phyloP scores from a whole-genome alignment of 2,888 invertebrate genomes.

The Acronicta aceris region DNA sequence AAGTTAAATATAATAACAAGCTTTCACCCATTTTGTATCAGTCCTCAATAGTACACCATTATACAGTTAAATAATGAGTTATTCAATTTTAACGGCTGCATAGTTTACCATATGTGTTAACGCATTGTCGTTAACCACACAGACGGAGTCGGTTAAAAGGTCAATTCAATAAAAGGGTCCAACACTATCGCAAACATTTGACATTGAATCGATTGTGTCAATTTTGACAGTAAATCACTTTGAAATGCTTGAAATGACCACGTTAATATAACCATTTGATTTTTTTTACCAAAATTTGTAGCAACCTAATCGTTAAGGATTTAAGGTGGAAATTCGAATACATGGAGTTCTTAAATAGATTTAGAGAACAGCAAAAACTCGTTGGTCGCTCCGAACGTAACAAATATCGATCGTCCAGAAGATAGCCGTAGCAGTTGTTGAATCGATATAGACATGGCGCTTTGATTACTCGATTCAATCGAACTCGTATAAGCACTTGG shows the following conservation, averaged over 20 bases:
- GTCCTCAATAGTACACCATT: slow-evolving; percentile 48
- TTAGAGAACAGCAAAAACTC: slow-evolving; percentile 62
- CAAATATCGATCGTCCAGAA: slow-evolving; percentile 84
- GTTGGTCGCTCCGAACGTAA: slow-evolving; percentile 79
- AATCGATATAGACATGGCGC: slow-evolving; percentile 86
- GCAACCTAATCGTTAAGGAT: slow-evolving; percentile 26
- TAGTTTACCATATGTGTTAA: slow-evolving; percentile 69
- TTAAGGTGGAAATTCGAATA: slow-evolving; percentile 60
- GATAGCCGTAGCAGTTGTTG: slow-evolving; percentile 84
- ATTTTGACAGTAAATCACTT: slow-evolving; percentile 86
- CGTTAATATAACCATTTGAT: slow-evolving; percentile 11
- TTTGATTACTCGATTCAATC: slow-evolving; percentile 87
- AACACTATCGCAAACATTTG: slow-evolving; percentile 81
- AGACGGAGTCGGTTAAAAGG: slow-evolving; percentile 67
- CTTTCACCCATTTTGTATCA: slow-evolving; percentile 32
- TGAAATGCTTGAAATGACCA: slow-evolving; percentile 69
- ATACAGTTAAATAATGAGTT: slow-evolving; percentile 51
- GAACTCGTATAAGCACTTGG: slow-evolving; percentile 76
- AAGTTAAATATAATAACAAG: slow-evolving; percentile 10
- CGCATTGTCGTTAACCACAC: slow-evolving; percentile 66
- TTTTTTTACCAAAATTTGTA: slow-evolving; percentile 6
- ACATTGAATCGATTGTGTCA: slow-evolving; percentile 80
- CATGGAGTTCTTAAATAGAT: slow-evolving; percentile 48
- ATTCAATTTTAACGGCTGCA: slow-evolving; percentile 61
- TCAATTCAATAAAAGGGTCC: slow-evolving; percentile 75